phyloP scores from a whole-genome alignment of 2,888 invertebrate genomes.

The Drosophila tanythrix region DNA sequence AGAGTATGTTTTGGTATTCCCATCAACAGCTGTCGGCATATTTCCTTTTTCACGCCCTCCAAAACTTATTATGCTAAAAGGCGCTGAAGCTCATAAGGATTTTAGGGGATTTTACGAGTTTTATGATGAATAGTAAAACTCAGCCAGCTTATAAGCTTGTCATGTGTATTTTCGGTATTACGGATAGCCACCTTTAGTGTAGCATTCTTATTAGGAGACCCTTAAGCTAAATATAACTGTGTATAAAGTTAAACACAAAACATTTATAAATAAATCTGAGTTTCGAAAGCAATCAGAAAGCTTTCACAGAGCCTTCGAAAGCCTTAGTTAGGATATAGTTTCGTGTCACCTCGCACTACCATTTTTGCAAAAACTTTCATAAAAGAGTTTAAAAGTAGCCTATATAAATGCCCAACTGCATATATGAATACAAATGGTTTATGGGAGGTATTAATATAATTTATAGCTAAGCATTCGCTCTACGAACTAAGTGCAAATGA shows the following conservation, averaged over 20 bases:
- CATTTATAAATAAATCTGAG: neutral
- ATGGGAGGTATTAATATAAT: constrained; percentile 65
- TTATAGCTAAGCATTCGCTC: constrained; percentile 52
- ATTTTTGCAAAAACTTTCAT: neutral
- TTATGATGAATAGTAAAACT: constrained; percentile 4
- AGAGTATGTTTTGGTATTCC: constrained; percentile 44
- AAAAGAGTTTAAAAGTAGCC: constrained; percentile 10
- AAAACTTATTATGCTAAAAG: constrained; percentile 68
- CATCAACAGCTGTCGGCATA: constrained; percentile 73
- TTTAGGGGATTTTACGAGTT: constrained; percentile 45
- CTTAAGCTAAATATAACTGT: neutral
- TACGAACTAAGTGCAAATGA: constrained; percentile 72
- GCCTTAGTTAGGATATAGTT: neutral
- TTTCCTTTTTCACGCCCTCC: constrained; percentile 48
- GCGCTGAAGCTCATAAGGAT: constrained; percentile 54
- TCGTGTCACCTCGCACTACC: neutral
- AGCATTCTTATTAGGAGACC: neutral
- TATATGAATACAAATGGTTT: constrained; percentile 45
- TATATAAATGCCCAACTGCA: constrained; percentile 18
- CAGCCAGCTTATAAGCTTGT: constrained; percentile 5
- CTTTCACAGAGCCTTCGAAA: neutral
- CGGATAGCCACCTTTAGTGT: neutral
- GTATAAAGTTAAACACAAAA: neutral
- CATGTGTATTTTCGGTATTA: constrained; percentile 10
- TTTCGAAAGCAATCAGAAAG: neutral